These are phyloP conservation scores for Podocnemis expansa DNA, from an alignment of 2,113 vertebrate species.

Conservation along the genomic window DNA sequence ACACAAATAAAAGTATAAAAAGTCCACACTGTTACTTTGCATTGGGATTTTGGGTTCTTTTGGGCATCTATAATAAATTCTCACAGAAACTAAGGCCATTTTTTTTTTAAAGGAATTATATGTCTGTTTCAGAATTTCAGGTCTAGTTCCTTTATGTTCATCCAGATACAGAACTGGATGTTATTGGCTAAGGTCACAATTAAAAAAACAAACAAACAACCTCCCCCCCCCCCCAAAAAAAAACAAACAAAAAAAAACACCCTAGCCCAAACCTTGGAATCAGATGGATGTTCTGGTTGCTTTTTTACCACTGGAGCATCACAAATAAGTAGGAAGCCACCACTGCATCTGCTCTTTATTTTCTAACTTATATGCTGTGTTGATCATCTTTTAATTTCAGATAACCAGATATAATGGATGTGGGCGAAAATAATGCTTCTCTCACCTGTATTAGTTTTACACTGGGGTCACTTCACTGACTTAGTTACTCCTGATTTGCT, in stretches of 20 bases:
- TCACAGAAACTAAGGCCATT: neutral
- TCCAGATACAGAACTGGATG: neutral
- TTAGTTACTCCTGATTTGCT: conserved; percentile 17
- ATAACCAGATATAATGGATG: conserved; percentile 35
- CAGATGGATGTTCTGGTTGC: neutral
- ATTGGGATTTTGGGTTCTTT: fast-evolving
- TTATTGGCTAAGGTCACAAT: neutral
- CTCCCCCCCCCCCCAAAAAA: too few species aligned
- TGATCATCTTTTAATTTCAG: neutral
- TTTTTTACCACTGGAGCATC: neutral
- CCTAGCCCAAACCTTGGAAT: neutral
- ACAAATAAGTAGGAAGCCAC: neutral
- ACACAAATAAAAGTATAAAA: conserved; percentile 37
- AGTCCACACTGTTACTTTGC: fast-evolving
- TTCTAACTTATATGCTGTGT: neutral
- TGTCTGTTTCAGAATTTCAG: neutral
- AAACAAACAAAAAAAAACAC: neutral
- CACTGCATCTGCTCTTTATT: neutral
- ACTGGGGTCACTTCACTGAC: neutral
- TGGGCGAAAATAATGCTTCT: conserved; percentile 13
- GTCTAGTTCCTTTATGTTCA: neutral
- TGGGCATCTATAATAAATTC: neutral
- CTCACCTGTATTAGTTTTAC: neutral
- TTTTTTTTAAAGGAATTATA: too few species aligned
- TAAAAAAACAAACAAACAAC: neutral